These are phyloP conservation scores for Passer montanus DNA, from an alignment of 2,113 vertebrate species.

Conservation along the genomic window DNA sequence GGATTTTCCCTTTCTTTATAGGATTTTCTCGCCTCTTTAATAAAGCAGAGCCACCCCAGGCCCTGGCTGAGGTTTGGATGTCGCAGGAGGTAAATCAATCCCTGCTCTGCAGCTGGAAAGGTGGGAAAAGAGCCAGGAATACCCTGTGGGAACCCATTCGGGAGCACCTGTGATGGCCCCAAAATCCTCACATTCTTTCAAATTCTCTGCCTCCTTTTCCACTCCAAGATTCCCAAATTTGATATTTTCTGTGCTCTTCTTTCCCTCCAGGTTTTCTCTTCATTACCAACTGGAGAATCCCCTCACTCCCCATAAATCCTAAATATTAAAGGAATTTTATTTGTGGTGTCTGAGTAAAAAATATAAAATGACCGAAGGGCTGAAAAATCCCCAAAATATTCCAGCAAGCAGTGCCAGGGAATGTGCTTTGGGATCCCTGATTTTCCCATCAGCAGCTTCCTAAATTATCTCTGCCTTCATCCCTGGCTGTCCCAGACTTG, in stretches of 20 bases:
- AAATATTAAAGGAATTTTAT: neutral
- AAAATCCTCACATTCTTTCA: neutral
- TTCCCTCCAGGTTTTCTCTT: neutral
- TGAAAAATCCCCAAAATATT: neutral
- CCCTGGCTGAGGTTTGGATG: neutral
- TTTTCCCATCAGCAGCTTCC: neutral
- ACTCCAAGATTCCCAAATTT: neutral
- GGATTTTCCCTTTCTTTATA: neutral
- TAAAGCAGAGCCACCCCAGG: neutral
- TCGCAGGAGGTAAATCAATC: neutral
- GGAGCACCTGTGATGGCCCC: neutral
- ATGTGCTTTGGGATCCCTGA: neutral
- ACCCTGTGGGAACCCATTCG: neutral
- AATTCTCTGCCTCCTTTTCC: neutral
- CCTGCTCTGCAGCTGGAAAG: neutral
- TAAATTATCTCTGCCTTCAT: neutral
- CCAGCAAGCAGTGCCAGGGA: neutral
- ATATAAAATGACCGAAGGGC: neutral
- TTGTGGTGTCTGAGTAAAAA: neutral
- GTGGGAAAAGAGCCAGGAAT: neutral
- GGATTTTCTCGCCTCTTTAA: neutral
- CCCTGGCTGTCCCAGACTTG: neutral
- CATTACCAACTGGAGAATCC: fast-evolving
- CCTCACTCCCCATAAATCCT: neutral
- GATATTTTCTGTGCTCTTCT: neutral